These are phyloP conservation scores for Hirtodrosophila confusa DNA, from an alignment of 2,888 invertebrate species.

Conservation along the genomic window DNA sequence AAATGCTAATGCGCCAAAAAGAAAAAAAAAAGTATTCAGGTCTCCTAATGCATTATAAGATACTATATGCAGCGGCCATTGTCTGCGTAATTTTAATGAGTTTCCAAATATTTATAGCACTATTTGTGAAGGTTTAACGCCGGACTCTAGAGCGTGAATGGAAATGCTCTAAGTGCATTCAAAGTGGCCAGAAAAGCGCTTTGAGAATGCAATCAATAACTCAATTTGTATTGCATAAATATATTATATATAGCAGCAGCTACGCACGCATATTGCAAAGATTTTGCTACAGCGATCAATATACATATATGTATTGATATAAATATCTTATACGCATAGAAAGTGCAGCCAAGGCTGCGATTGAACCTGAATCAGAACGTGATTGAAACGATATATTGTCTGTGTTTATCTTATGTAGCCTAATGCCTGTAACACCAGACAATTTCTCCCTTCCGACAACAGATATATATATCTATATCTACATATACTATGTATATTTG, in stretches of 20 bases:
- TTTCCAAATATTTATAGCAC: constrained; percentile 77
- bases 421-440: constrained; percentile 49
- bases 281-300: constrained; percentile 42
- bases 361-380: constrained; percentile 32
- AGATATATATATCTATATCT: constrained; percentile 27
- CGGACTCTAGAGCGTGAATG: constrained; percentile 64
- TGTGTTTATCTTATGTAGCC: constrained; percentile 36
- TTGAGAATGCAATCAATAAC: constrained; percentile 55
- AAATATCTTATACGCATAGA: constrained; percentile 32
- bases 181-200: constrained; percentile 62
- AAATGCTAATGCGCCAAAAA: constrained; percentile 14
- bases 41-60: constrained; percentile 33
- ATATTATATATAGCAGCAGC: constrained; percentile 50
- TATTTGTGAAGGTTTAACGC: constrained; percentile 73
- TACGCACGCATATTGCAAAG: constrained; percentile 54
- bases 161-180: constrained; percentile 58
- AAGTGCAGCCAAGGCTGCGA: constrained; percentile 30
- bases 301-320: constrained; percentile 10
- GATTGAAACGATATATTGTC: constrained; percentile 39
- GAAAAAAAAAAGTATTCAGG: constrained; percentile 42
- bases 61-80: constrained; percentile 29
- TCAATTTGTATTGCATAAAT: constrained; percentile 47
- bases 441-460: constrained; percentile 49
- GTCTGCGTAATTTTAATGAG: constrained; percentile 71
- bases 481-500: constrained; percentile 44